Evolutionary conservation across 2,797 vertebrate species (phyloP), one percentile per base, ranked within the genome.

Genomic region (Chaetodon trifasciatus): DNA sequence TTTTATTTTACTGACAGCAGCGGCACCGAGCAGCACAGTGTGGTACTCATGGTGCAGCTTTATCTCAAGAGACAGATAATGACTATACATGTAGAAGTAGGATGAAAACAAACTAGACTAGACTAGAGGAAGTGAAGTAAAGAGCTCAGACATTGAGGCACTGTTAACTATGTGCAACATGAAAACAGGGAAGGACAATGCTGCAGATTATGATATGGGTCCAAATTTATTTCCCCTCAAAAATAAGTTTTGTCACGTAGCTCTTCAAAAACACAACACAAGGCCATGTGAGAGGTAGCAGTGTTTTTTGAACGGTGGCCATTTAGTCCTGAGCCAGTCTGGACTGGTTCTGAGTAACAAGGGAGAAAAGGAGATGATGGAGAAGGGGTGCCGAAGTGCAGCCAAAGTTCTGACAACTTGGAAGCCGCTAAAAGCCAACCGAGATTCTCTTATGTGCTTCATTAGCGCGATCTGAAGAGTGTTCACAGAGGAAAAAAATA

Each of bases 391-490:
- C 63, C 64, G 47, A 70, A 82, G 78, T 70, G 50, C 56, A 60
- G 79, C 75, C 79, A 86, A 80, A 82, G 71, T 86, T 76, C 42
- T 49, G 84, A 85, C 78, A 88, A 79, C 78, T 89, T 87, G 87
- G 82, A 88, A 77, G 64, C 76, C 70, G 71, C 77, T 84, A 67
- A 87, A 90, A 81, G 74, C 83, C 74, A 72, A 60, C 58, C 1
- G 55, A 77, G 76, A 78, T 44, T 78, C 77, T 84, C 75, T 86
- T 52, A 44, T 49, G 56, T 79, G 65, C 79, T 82, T 83, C 37
- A 49, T 76, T 70, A 58, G 17, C 57, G 49, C 0, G 0, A 44
- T 62, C 70, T 82, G 71, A 24, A 66, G 47, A 71, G 32, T 16
- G 53, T 61, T 75, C 15, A 53, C 47, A 67, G 46, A 61, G 49